phyloP scores from a whole-genome alignment of 2,797 vertebrate species.

The Sternotherus odoratus region DNA sequence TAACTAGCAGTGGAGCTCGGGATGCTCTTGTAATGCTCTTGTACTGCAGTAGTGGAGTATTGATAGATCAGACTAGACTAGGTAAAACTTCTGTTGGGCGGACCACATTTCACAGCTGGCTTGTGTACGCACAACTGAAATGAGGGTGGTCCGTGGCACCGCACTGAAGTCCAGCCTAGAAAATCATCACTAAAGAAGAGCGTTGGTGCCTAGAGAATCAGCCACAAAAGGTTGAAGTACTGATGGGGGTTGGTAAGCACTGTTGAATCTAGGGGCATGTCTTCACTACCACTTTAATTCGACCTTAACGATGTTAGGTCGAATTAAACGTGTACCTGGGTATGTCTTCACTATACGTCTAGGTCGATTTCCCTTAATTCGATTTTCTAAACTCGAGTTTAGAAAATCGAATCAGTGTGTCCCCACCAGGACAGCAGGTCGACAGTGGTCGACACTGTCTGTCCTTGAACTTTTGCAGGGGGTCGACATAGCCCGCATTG shows the following conservation, averaged over 20 bases:
- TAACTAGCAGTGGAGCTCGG: background rate
- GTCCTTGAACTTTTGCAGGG: too few relatives aligned
- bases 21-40: background rate
- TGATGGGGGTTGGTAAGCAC: background rate
- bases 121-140: background rate
- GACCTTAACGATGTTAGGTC: too few relatives aligned
- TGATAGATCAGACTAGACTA: background rate
- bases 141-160: background rate
- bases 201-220: constrained; percentile 12
- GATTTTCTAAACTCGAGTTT: too few relatives aligned
- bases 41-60: background rate
- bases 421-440: too few relatives aligned
- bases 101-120: background rate
- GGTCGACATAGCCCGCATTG: too few relatives aligned
- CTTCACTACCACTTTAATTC: too few relatives aligned
- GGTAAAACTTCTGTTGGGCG: background rate
- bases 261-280: too few relatives aligned
- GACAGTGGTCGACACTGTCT: too few relatives aligned
- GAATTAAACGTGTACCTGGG: too few relatives aligned
- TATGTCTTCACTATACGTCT: too few relatives aligned
- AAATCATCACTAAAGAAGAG: background rate
- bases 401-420: too few relatives aligned
- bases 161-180: background rate
- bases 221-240: background rate
- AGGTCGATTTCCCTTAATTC: too few relatives aligned